Evolutionary conservation across 2,113 vertebrate species (phyloP).

Genomic region (Carlito syrichta): DNA sequence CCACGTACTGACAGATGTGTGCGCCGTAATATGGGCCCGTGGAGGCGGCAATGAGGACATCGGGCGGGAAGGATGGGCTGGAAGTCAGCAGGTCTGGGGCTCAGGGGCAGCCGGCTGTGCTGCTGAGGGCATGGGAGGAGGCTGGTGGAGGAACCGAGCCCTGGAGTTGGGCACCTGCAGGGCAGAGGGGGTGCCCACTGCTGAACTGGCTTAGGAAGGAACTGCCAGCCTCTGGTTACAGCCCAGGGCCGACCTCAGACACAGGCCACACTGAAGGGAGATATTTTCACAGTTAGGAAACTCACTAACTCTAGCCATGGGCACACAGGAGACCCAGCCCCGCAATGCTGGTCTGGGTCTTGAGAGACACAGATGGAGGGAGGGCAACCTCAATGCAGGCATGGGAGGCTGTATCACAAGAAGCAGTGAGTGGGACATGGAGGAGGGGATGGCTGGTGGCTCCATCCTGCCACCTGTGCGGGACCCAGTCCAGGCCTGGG

Average conservation of each 20-base stretch:
- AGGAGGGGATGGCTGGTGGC: not conserved
- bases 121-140: not conserved
- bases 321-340: not conserved
- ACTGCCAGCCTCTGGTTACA: not conserved
- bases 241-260: not conserved
- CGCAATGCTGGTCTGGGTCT: not conserved
- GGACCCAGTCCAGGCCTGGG: not conserved
- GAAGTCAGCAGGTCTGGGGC: slow-evolving; percentile 50
- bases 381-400: not conserved
- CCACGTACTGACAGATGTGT: slow-evolving; percentile 51
- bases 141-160: not conserved
- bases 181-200: not conserved
- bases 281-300: not conserved
- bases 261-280: not conserved
- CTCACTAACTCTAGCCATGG: not conserved
- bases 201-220: not conserved
- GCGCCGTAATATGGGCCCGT: not conserved
- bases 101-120: not conserved
- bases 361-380: not conserved
- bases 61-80: slow-evolving; percentile 24
- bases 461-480: not conserved
- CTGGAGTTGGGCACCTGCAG: not conserved
- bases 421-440: not conserved
- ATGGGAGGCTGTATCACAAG: not conserved
- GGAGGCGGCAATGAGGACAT: not conserved